Conservation (phyloP, 1,140 invertebrate genomes). For the Cataglyphis hispanica region DNA sequence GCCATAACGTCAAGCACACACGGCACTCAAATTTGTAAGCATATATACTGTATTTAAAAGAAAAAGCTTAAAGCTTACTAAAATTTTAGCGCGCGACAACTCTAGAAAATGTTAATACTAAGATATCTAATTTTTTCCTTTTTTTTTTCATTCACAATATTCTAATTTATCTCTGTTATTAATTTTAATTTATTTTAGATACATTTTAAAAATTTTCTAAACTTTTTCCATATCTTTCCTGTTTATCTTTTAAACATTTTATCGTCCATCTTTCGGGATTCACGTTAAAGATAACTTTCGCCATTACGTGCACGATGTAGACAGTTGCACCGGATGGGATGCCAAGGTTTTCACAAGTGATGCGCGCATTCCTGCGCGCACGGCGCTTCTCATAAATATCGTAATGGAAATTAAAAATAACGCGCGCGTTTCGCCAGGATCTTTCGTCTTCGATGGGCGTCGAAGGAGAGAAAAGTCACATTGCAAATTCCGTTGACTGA, state of each 20-base stretch:
- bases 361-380: slow-evolving; percentile 35
- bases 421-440: neutral
- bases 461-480: slow-evolving; percentile 22
- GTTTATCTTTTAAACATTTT: neutral
- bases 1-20: neutral
- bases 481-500: slow-evolving; percentile 36
- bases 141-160: no score
- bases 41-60: neutral
- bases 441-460: neutral
- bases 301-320: slow-evolving; percentile 35
- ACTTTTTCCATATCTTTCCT: neutral
- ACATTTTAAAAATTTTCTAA: neutral
- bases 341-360: slow-evolving; percentile 45
- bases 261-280: slow-evolving; percentile 4
- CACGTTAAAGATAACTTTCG: slow-evolving; percentile 41
- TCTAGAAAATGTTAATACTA: neutral
- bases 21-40: neutral
- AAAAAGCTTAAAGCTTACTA: neutral
- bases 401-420: slow-evolving; percentile 42
- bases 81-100: neutral
- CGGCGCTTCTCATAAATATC: slow-evolving; percentile 38
- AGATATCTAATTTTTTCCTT: neutral
- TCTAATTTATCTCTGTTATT: no score
- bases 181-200: neutral
- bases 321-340: neutral